These are phyloP conservation scores for Notodonta ziczac DNA, from an alignment of 2,888 invertebrate species.

Conservation along the genomic window DNA sequence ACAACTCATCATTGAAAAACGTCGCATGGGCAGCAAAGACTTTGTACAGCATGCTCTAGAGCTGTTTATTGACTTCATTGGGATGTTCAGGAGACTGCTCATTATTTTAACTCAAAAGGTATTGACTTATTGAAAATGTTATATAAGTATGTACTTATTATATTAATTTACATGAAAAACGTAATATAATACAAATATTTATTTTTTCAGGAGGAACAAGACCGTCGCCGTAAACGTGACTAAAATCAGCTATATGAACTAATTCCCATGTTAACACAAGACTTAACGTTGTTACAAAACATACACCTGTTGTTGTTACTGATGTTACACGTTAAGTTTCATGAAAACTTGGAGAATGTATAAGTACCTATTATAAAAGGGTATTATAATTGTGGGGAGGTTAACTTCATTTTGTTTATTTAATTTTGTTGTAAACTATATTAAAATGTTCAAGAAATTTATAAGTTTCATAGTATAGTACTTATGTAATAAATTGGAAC, in stretches of 20 bases:
- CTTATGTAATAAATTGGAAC: constrained; percentile 47
- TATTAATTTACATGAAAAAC: no score
- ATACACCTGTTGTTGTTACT: constrained; percentile 19
- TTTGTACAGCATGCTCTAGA: constrained; percentile 96
- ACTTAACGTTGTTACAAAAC: constrained; percentile 27
- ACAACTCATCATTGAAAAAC: constrained; percentile 97
- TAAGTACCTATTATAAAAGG: constrained; percentile 12
- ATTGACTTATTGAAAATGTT: constrained; percentile 26
- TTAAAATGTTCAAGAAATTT: constrained; percentile 36
- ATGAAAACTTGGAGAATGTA: constrained; percentile 18
- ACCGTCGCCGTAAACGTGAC: constrained; percentile 81
- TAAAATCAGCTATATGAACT: constrained; percentile 44
- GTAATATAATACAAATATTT: background rate
- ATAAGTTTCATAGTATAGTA: constrained; percentile 38
- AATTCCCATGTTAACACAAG: constrained; percentile 30
- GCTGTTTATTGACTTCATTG: constrained; percentile 97
- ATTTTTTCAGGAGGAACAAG: constrained; percentile 75
- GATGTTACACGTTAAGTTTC: constrained; percentile 25
- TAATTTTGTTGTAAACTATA: constrained; percentile 29
- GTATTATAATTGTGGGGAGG: constrained; percentile 27
- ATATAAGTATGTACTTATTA: no score
- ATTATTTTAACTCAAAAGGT: constrained; percentile 96
- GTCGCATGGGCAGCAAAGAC: constrained; percentile 95
- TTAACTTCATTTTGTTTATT: constrained; percentile 38
- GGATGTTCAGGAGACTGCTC: constrained; percentile 95